Percentiles rank a stretch among this genome's conserved stretches.
Evolutionary conservation across 2,888 invertebrate species (phyloP).

Genomic region (Trissoscelio sp.): DNA sequence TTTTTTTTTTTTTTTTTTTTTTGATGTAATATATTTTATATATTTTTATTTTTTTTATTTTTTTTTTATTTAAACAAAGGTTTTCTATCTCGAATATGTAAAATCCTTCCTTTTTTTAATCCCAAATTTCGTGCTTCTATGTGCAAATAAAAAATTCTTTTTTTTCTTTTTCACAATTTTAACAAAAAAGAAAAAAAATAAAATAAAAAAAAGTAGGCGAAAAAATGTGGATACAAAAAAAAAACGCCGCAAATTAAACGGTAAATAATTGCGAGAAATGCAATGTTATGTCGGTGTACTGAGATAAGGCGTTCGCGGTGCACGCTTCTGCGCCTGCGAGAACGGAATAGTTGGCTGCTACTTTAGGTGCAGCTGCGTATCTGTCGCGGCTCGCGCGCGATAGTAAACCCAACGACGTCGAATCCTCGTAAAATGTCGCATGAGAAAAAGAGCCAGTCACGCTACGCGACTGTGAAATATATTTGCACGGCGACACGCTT

Average conservation of each 20-base stretch:
- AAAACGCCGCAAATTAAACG: slow-evolving; percentile 32
- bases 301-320: slow-evolving; percentile 11
- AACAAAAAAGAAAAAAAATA: too few relatives aligned
- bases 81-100: too few relatives aligned
- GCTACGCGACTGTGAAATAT: slow-evolving; percentile 25
- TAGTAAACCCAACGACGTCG: slow-evolving; percentile 43
- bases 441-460: slow-evolving; percentile 41
- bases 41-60: too few relatives aligned
- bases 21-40: too few relatives aligned
- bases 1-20: too few relatives aligned
- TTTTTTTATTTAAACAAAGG: too few relatives aligned
- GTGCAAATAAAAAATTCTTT: too few relatives aligned
- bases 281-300: slow-evolving; percentile 14
- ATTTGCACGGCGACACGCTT: slow-evolving; percentile 23
- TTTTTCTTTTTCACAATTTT: too few relatives aligned
- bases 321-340: slow-evolving; percentile 25
- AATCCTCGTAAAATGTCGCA: slow-evolving; percentile 49
- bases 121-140: too few relatives aligned
- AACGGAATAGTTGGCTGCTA: slow-evolving; percentile 33
- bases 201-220: too few relatives aligned
- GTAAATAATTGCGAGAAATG: slow-evolving; percentile 31
- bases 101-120: too few relatives aligned
- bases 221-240: slow-evolving; percentile 4
- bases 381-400: slow-evolving; percentile 30
- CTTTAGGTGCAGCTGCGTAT: slow-evolving; percentile 50